These are phyloP conservation scores for Clivina fossor DNA, from an alignment of 2,888 invertebrate genomes.

Conservation along the genomic window DNA sequence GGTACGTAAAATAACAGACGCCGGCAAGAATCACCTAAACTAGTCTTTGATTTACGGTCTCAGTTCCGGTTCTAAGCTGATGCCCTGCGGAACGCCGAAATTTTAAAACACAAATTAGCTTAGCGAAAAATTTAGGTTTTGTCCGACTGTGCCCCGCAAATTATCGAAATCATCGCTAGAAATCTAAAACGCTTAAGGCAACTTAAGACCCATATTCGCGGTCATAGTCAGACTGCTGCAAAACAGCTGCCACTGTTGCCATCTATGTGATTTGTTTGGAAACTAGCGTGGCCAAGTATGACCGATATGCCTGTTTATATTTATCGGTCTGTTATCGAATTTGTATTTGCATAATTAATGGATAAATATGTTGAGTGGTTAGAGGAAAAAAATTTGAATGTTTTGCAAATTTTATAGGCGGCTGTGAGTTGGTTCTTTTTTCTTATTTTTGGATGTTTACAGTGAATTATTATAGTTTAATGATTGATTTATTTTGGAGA, in stretches of 20 bases:
- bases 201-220: neutral
- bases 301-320: too few relatives aligned
- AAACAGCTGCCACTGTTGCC: constrained; percentile 10
- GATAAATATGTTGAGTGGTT: constrained; percentile 2
- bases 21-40: too few relatives aligned
- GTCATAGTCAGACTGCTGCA: neutral
- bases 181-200: constrained; percentile 13
- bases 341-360: constrained; percentile 21
- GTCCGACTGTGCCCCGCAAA: constrained; percentile 39
- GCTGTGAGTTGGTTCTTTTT: too few relatives aligned
- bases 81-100: constrained; percentile 32
- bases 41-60: constrained; percentile 40
- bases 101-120: constrained; percentile 40
- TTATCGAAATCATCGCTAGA: constrained; percentile 35
- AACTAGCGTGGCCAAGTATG: too few relatives aligned
- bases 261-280: constrained; percentile 14
- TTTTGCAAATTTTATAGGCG: constrained; percentile 11
- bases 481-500: too few relatives aligned
- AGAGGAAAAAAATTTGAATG: constrained; percentile 13
- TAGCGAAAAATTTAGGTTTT: constrained; percentile 38
- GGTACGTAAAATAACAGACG: constrained; percentile 14
- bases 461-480: too few relatives aligned
- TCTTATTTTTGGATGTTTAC: too few relatives aligned
- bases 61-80: constrained; percentile 41
- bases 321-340: too few relatives aligned